Evolutionary conservation across 2,113 vertebrate genomes (phyloP).

Genomic region (Cairina moschata): DNA sequence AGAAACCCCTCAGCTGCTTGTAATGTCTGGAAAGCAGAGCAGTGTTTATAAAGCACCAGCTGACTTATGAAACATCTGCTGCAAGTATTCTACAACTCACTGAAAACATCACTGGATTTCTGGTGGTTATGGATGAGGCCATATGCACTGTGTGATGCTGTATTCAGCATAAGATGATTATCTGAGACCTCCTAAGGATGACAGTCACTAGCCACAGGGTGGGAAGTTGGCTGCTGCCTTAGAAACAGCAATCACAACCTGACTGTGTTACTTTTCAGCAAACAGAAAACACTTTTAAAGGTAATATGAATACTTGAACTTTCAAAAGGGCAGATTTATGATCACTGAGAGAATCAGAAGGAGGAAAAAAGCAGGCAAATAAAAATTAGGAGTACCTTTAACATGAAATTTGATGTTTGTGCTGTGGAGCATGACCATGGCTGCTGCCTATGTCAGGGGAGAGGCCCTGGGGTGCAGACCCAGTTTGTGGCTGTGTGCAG

Average conservation of each 20-base stretch:
- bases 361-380: neutral
- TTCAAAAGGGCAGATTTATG: neutral
- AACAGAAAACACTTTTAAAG: neutral
- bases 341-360: neutral
- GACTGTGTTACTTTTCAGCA: neutral
- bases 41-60: neutral
- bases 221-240: neutral
- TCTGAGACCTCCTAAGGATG: neutral
- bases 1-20: neutral
- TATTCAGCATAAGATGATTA: accelerated
- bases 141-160: neutral
- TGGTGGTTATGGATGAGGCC: neutral
- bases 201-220: neutral
- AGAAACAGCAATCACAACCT: accelerated
- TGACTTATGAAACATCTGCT: neutral
- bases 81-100: neutral
- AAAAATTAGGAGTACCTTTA: neutral
- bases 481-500: no score
- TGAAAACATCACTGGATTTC: neutral
- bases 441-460: no score
- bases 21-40: neutral
- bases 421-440: no score
- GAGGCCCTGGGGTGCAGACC: no score
- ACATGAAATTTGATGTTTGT: no score
- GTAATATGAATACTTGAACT: neutral